These are phyloP conservation scores for Onychomys arenicola DNA, from an alignment of 2,797 vertebrate species.

Conservation along the genomic window DNA sequence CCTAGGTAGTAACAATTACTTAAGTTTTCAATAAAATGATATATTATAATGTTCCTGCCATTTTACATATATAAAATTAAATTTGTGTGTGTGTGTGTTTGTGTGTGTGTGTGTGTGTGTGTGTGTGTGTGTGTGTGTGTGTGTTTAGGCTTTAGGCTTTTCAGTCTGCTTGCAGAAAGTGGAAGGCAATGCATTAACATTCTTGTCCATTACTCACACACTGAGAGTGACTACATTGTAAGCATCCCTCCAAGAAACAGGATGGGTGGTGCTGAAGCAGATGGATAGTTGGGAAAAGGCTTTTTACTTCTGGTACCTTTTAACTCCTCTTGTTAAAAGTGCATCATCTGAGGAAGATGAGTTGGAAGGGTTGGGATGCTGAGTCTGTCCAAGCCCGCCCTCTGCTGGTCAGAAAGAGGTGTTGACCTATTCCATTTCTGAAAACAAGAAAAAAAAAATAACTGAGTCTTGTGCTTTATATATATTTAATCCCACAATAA, in stretches of 20 bases:
- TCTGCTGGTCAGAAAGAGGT: constrained; percentile 68
- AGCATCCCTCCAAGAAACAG: not conserved
- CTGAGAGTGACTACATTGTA: not conserved
- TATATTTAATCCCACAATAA: not conserved
- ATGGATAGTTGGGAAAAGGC: not conserved
- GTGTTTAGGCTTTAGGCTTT: not conserved
- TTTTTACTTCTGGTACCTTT: not conserved
- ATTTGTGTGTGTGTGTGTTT: too few species aligned
- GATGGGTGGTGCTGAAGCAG: not conserved
- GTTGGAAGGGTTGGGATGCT: not conserved
- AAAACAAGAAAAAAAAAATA: not conserved
- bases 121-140: too few species aligned
- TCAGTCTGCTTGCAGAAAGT: not conserved
- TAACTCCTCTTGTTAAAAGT: not conserved
- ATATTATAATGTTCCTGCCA: not conserved
- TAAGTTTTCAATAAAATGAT: not conserved
- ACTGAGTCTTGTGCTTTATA: not conserved
- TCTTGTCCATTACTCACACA: not conserved
- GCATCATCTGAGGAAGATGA: too few species aligned
- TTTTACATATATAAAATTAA: not conserved
- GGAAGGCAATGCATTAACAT: not conserved
- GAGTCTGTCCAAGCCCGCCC: constrained; percentile 33
- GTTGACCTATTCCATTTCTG: not conserved
- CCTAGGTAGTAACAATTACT: not conserved
- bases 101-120: too few species aligned